Evolutionary conservation across 2,888 invertebrate genomes (phyloP), one percentile per base, ranked within the genome.

Genomic region (Gastrophysa polygoni): DNA sequence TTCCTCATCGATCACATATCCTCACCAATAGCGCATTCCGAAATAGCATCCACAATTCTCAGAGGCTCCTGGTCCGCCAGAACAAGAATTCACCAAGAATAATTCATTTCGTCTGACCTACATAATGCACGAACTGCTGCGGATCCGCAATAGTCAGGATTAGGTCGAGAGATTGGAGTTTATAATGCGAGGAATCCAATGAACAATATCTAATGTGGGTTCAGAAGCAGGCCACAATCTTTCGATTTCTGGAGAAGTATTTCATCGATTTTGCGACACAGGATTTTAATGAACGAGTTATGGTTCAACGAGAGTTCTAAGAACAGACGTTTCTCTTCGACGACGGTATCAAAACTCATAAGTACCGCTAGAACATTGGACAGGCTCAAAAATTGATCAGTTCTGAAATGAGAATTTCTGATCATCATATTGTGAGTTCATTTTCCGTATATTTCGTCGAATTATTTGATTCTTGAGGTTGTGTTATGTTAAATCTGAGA

Each of bases 51-150:
- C 1, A 54, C 54, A 54, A 20, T 54, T 43, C 43, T 24, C 38
- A 28, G 43, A 16, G 54, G 54, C 20, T 54, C 10, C 43, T 20
- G 44, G 11, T 24, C 14, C 24, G 7, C 11, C 5, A 16, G 54
- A 10, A 43, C 48, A 16, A 47, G 49, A 48, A 47, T 48, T 54
- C 34, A 7, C 8, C 10, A 56, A 60, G 60, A 60, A 60, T 60
- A 55, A 60, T 60, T 60, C 60, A 55, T 60, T 49, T 34, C 55
- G n/a, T 55, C 28, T 48, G 60, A 60, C 60, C 60, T 60, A 60
- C 60, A 60, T 60, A 60, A 55, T 55, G 60, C 54, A 48, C 28
- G 18, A 34, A 49, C 16, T 59, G 59, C 44, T n/a, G 44, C 38
- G 21, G 46, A 17, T 54, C 34, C 11, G 32, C 46, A 18, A 28